Evolutionary conservation across 2,797 vertebrate species (phyloP), one percentile per base, ranked within the genome.

Genomic region (Ciconia nigra): DNA sequence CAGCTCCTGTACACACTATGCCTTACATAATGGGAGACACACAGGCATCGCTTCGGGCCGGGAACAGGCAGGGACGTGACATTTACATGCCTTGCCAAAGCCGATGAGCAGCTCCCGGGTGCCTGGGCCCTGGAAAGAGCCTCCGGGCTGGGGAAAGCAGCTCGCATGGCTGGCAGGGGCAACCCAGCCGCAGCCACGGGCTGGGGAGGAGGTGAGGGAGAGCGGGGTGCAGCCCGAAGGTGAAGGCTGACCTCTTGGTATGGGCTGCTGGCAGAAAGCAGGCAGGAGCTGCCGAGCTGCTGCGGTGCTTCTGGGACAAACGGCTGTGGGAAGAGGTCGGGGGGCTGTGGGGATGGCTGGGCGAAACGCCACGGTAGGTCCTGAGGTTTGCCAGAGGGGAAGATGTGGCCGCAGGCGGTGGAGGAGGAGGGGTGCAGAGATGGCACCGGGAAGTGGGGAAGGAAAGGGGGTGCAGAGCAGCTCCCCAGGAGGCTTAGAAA

Each of bases 11-110:
- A 49, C 82, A n/a, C 74, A 2, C 91, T 80, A 6, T 0, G 16
- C 59, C 70, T 96, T 97, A 97, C 73, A 26, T 94, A 97, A 97
- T 63, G 89, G 93, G 92, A 96, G 91, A 82, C 66, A 83, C 0
- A 15, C 15, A 1, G 92, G 86, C 94, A 70, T 89, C 0, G 33
- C 93, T 91, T 15, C 3, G 0, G 96, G 72, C 72, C 8, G 24
- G n/a, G 83, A 95, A 81, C 73, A 86, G 83, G 90, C 90, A 89
- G 83, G 71, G 80, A 92, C 2, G 1, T 92, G 97, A 97, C 89
- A 87, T 95, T 95, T 92, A 85, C 1, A 1, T 72, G 72, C 59
- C 44, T 63, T 89, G 88, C 81, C 89, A 90, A 82, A 86, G 82
- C 89, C 0, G 0, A 54, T 83, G 69, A 87, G 83, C 54, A 87